Base-by-base conservation (phyloP, 2,113 vertebrate genomes). In the Alaudala cheleensis region DNA sequence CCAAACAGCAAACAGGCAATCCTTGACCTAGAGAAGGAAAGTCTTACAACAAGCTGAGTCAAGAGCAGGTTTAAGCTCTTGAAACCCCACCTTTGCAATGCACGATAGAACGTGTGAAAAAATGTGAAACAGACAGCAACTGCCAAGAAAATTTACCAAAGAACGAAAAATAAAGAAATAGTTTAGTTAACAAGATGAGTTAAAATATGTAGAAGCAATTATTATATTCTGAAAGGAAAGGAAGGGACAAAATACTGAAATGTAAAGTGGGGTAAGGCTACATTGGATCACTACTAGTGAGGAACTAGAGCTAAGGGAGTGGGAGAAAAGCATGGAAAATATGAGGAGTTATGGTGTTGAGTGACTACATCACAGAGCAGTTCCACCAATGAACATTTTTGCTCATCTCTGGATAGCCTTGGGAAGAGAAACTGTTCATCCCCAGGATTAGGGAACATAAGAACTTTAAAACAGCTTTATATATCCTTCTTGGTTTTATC, bases 31-130 rank as follows among this genome's bases (percentile, higher is more conserved):
- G 60, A 23, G 33, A 78, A 71, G 34, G 29, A 81, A 81, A 89
- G 33, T 21, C 28, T 66, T 40, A 47, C 25, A 57, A 44, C 7
- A 72, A 28, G 25, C 37, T 69, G 14, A 8, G 15, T 53, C 56
- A 86, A 70, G 49, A 91, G 22, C 31, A 78, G 9, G 2, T 69
- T 77, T 61, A 77, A 77, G 7, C 12, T 62, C 8, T 62, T 21
- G 23, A 70, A 19, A 39, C 5, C 1, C 9, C 14, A 19, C 22
- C 19, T 66, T 56, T 0, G 0, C 24, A 34, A 44, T 37, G 20
- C 2, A 9, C 1, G 0, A 31, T 7, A 54, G 51, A 78, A 70
- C 21, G 29, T 21, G 18, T 53, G 58, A 39, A 51, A 70, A 90
- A 88, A 50, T 5, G 6, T 66, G 37, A 72, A 85, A 65, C 22